These are phyloP conservation scores for Desmodus rotundus DNA, from an alignment of 2,113 vertebrate species.

Conservation along the genomic window DNA sequence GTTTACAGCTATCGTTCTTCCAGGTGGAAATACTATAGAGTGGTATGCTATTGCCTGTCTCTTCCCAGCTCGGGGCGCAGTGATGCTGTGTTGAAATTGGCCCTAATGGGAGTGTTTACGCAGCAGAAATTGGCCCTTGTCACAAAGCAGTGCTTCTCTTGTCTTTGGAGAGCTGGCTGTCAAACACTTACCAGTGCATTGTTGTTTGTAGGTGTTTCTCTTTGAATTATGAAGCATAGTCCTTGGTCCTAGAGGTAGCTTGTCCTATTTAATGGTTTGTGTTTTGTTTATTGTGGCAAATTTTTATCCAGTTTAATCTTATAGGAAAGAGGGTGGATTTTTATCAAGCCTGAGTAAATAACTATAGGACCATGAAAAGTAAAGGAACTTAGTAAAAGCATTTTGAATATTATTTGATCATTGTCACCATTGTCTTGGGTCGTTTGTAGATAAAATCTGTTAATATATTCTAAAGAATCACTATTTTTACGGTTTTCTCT, in stretches of 20 bases:
- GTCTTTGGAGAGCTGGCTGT: background rate
- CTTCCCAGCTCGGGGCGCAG: background rate
- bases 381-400: background rate
- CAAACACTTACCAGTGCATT: background rate
- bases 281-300: background rate
- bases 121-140: background rate
- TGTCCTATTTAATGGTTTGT: background rate
- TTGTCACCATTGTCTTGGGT: background rate
- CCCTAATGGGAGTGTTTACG: background rate
- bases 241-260: background rate
- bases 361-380: background rate
- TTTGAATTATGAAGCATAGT: background rate
- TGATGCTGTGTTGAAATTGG: background rate
- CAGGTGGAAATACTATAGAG: background rate
- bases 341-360: background rate
- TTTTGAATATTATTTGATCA: background rate
- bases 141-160: background rate
- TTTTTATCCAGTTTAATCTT: conserved; percentile 4
- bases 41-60: background rate
- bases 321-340: background rate
- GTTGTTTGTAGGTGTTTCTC: background rate
- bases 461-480: background rate
- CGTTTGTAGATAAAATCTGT: background rate
- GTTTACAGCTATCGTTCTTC: background rate
- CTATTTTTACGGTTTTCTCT: background rate